These are phyloP conservation scores for Heterotilapia buettikoferi DNA, from an alignment of 2,113 vertebrate species.

Conservation along the genomic window DNA sequence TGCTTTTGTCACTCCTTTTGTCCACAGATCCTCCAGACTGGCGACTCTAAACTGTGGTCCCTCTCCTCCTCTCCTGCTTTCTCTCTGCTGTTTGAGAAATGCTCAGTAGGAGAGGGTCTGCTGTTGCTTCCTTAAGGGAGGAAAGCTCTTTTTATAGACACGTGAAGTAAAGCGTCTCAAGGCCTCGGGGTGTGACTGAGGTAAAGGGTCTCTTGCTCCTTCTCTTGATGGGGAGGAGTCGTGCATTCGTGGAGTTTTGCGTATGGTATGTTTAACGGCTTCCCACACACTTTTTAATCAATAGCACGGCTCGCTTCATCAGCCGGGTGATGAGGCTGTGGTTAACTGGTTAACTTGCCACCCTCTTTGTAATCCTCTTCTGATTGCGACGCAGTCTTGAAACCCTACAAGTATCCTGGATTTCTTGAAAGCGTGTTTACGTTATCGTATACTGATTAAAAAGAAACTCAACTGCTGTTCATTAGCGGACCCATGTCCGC, in stretches of 20 bases:
- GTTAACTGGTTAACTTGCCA: not conserved
- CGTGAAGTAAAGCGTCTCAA: conserved; percentile 22
- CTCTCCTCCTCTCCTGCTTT: conserved; percentile 19
- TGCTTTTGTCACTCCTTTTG: not conserved
- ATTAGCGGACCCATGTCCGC: not conserved
- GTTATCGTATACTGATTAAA: not conserved
- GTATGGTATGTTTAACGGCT: not conserved
- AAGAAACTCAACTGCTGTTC: not conserved
- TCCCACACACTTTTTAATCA: conserved; percentile 35
- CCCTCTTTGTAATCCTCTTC: not conserved
- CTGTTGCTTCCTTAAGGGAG: conserved; percentile 15
- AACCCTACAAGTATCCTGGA: not conserved
- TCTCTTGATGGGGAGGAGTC: not conserved
- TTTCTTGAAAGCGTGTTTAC: not conserved
- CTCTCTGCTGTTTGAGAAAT: conserved; percentile 10
- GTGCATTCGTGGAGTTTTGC: not conserved
- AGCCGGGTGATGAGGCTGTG: conserved; percentile 11
- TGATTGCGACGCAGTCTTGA: not conserved
- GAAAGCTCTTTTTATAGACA: conserved; percentile 58
- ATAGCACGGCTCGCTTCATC: not conserved
- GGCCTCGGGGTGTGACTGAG: conserved; percentile 52
- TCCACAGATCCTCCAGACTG: conserved; percentile 27
- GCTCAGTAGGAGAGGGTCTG: conserved; percentile 21
- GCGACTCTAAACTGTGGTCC: not conserved
- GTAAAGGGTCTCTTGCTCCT: conserved; percentile 33